A percentile compares a stretch with the other conserved stretches of the same genome.
These are phyloP conservation scores for Neotoma lepida DNA, from an alignment of 2,113 vertebrate genomes.

Conservation along the genomic window DNA sequence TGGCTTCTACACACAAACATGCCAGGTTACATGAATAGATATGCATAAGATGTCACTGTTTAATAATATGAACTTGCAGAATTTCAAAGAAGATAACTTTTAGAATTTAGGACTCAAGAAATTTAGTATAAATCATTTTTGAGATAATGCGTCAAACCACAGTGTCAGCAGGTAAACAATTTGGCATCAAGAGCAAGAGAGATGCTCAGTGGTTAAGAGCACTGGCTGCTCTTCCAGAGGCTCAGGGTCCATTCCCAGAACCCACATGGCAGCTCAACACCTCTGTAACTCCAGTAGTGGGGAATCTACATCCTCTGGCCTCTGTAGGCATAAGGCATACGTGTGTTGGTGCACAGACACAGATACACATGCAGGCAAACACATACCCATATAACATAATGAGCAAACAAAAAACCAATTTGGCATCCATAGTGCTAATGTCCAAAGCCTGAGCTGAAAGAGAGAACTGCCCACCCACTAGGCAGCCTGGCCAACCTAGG, in stretches of 20 bases:
- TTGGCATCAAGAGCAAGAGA: background rate
- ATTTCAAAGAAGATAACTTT: constrained; percentile 34
- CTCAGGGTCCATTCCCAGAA: background rate
- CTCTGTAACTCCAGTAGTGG: too few relatives aligned
- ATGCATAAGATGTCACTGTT: background rate
- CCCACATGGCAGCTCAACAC: background rate
- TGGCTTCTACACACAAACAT: background rate
- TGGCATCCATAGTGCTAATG: background rate
- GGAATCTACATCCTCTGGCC: background rate
- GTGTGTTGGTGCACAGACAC: too few relatives aligned
- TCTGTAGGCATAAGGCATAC: background rate
- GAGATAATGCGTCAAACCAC: constrained; percentile 32
- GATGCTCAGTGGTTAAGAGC: background rate
- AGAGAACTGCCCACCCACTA: background rate
- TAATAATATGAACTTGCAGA: constrained; percentile 6
- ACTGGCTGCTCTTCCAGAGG: background rate
- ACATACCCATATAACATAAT: background rate
- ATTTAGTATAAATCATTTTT: constrained; percentile 43
- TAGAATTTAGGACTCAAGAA: background rate
- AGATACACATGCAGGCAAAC: background rate
- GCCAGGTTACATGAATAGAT: background rate
- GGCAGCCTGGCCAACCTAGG: background rate
- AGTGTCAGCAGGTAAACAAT: background rate
- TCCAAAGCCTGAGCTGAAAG: background rate
- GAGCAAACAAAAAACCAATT: background rate